A percentile compares a stretch with the other conserved stretches of the same genome.
These are phyloP conservation scores for Tringa solitaria DNA, from an alignment of 2,113 vertebrate species.

Conservation along the genomic window DNA sequence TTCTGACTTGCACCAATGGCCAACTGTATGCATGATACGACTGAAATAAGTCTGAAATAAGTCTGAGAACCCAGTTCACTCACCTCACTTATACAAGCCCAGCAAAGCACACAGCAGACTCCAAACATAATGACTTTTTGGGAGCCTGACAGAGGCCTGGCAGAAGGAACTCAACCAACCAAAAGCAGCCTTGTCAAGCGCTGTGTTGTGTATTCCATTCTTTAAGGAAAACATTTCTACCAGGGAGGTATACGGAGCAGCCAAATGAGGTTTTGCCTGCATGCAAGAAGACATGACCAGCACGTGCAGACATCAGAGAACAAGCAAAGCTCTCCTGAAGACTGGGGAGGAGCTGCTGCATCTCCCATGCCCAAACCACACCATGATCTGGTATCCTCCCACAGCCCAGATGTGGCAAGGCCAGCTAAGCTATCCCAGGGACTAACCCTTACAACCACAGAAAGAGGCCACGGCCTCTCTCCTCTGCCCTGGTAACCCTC, in stretches of 20 bases:
- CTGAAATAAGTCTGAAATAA: background rate
- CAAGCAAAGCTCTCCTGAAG: background rate
- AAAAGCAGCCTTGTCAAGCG: background rate
- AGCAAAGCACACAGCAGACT: background rate
- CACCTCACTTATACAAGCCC: background rate
- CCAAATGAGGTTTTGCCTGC: background rate
- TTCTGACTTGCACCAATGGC: background rate
- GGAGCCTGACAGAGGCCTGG: background rate
- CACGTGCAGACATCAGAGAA: background rate
- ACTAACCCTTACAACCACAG: background rate
- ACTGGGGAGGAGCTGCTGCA: background rate
- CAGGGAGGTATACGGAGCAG: background rate
- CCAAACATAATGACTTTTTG: accelerated
- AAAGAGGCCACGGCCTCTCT: background rate
- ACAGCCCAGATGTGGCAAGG: background rate
- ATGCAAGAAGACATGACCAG: background rate
- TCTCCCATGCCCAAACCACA: accelerated
- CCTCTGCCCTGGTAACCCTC: background rate
- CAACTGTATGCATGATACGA: accelerated
- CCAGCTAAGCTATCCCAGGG: background rate
- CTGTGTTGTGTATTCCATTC: background rate
- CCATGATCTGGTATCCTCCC: background rate
- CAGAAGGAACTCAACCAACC: background rate
- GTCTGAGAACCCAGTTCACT: background rate
- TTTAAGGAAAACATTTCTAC: background rate